Conservation (phyloP, 1,140 invertebrate genomes). For the Bombus pascuorum region DNA sequence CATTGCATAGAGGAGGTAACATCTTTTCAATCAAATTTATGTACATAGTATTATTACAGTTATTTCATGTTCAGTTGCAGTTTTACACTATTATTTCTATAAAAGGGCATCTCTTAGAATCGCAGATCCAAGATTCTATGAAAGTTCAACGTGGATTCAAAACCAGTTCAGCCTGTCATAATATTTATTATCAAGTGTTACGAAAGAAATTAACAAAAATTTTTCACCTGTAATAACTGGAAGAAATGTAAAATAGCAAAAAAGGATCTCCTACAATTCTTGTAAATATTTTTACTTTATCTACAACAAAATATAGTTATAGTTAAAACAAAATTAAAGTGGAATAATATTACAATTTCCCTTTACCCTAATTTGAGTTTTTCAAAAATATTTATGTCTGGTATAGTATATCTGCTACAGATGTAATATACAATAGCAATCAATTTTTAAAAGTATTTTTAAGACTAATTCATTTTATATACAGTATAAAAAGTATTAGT, state of each 20-base stretch:
- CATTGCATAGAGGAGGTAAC: conserved; percentile 85
- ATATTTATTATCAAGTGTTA: conserved; percentile 31
- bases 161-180: conserved; percentile 80
- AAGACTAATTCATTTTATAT: conserved; percentile 46
- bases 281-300: conserved; percentile 21
- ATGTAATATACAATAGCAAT: conserved; percentile 18
- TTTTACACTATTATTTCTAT: conserved; percentile 89
- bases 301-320: conserved; percentile 24
- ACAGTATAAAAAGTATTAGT: conserved; percentile 50
- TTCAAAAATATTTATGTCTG: conserved; percentile 5
- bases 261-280: conserved; percentile 31
- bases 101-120: conserved; percentile 88
- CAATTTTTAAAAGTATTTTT: conserved; percentile 20
- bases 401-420: neutral
- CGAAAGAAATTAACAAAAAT: neutral
- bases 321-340: neutral
- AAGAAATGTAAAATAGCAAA: conserved; percentile 38
- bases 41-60: neutral
- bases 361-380: neutral
- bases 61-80: conserved; percentile 79
- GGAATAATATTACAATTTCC: neutral
- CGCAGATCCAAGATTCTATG: conserved; percentile 89
- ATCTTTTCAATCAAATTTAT: conserved; percentile 51
- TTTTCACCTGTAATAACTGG: neutral
- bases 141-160: conserved; percentile 87